A percentile compares a stretch with the other conserved stretches of the same genome.
phyloP scores from a whole-genome alignment of 1,140 invertebrate species.

The Hydropsyche tenuis region DNA sequence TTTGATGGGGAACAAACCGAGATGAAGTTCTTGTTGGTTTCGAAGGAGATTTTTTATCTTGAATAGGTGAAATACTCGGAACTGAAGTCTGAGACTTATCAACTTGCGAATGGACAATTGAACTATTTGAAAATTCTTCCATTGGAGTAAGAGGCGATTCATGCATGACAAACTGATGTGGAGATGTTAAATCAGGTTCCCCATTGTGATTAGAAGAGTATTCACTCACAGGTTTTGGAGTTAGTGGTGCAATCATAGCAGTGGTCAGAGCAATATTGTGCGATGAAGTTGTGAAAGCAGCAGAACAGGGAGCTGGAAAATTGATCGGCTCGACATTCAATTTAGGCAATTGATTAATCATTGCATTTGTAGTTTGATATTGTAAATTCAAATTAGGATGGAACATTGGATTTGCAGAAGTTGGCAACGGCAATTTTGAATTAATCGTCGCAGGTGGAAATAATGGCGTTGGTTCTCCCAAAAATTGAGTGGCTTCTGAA shows the following conservation, averaged over 20 bases:
- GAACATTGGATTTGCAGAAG: conserved; percentile 66
- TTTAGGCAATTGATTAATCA: conserved; percentile 65
- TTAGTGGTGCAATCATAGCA: conserved; percentile 70
- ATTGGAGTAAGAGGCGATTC: conserved; percentile 49
- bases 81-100: conserved; percentile 53
- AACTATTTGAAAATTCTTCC: conserved; percentile 45
- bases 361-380: conserved; percentile 63
- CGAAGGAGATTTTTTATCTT: conserved; percentile 69
- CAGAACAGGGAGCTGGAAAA: conserved; percentile 67
- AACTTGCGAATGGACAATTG: conserved; percentile 51
- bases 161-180: conserved; percentile 57
- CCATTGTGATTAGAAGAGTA: conserved; percentile 57
- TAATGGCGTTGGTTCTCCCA: conserved; percentile 66
- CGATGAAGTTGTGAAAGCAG: conserved; percentile 77
- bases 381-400: conserved; percentile 66
- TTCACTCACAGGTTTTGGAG: conserved; percentile 56
- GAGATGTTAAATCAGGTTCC: conserved; percentile 54
- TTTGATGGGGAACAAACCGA: conserved; percentile 65
- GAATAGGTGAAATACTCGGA: conserved; percentile 49
- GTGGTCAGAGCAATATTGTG: conserved; percentile 79
- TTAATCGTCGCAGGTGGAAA: conserved; percentile 66
- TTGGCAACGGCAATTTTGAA: conserved; percentile 68
- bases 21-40: conserved; percentile 71
- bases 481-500: conserved; percentile 64
- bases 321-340: conserved; percentile 61